A percentile compares a stretch with the other conserved stretches of the same genome.
phyloP scores from a whole-genome alignment of 2,888 invertebrate species.

The Creontiades dilutus region DNA sequence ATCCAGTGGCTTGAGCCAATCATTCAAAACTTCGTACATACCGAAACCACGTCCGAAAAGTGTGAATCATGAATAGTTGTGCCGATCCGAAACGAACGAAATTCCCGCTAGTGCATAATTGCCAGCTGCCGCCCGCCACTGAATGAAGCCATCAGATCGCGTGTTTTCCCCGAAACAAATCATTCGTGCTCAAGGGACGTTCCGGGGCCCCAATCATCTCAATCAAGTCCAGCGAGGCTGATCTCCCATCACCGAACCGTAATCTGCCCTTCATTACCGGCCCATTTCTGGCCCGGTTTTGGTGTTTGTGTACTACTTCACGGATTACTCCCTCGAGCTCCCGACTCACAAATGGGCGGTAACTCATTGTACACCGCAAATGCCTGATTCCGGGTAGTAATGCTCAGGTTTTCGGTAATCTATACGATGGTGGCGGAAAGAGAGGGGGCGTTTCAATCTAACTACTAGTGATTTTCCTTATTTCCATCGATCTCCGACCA shows the following conservation, averaged over 20 bases:
- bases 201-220: conserved; percentile 49
- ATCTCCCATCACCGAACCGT: conserved; percentile 38
- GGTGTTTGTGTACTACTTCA: conserved; percentile 36
- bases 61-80: background rate
- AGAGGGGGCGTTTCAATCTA: background rate
- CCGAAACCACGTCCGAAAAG: background rate
- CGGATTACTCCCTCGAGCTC: conserved; percentile 28
- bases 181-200: conserved; percentile 52
- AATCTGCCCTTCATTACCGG: conserved; percentile 49
- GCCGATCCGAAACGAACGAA: background rate
- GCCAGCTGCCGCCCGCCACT: background rate
- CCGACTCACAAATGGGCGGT: conserved; percentile 21
- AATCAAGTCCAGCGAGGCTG: conserved; percentile 39
- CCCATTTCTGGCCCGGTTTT: conserved; percentile 15
- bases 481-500: background rate
- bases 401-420: background rate
- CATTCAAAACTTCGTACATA: background rate
- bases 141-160: conserved; percentile 49
- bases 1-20: no score
- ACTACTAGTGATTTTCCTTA: conserved; percentile 2
- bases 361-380: conserved; percentile 11
- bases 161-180: conserved; percentile 47
- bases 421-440: background rate
- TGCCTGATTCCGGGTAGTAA: conserved; percentile 12
- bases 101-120: conserved; percentile 38